Evolutionary conservation across 2,797 vertebrate species (phyloP), one percentile per base, ranked within the genome.

Genomic region (Cyclura pinguis): DNA sequence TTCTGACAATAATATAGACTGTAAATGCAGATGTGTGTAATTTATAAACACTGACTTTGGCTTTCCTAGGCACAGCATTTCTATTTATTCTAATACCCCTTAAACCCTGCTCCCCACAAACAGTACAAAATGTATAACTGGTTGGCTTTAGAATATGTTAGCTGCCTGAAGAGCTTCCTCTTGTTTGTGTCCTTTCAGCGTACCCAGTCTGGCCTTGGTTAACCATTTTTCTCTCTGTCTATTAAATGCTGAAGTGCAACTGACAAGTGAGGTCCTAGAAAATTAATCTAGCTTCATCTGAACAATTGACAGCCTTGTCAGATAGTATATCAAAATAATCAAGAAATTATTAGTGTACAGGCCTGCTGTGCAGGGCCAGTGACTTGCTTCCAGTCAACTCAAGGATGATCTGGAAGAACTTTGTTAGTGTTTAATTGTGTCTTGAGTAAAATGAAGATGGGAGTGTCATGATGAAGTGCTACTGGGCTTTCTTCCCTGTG

Each of bases 231-330:
- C 92, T 96, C 72, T 93, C 42, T 24, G 95, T 90, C 89, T 94
- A 89, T 93, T 94, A 94, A 94, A 88, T 94, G 81, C 93, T 92
- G 78, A 96, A 95, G 81, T 1, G 69, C 77, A 95, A 88, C 81
- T 92, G 91, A 94, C 90, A 95, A 90, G 94, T 86, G 91, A 94
- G 91, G 87, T 91, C 93, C 84, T 88, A 92, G 91, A 93, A 97
- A 95, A 96, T 97, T 94, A 95, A 92, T 96, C 92, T 93, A 93
- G 72, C 64, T 92, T 90, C 91, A 87, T 94, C 93, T 94, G 94
- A 96, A 95, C 91, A 95, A 93, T 92, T 93, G 94, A 88, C 88
- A 94, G 89, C 93, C 95, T 92, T 95, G 93, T 96, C 94, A 95
- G 90, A 91, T 93, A 90, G 95, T 94, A 76, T 95, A 93, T 95